Percentiles rank a stretch among this genome's conserved stretches.
Evolutionary conservation across 2,888 invertebrate species (phyloP).

Genomic region (Lepidonotus clava): DNA sequence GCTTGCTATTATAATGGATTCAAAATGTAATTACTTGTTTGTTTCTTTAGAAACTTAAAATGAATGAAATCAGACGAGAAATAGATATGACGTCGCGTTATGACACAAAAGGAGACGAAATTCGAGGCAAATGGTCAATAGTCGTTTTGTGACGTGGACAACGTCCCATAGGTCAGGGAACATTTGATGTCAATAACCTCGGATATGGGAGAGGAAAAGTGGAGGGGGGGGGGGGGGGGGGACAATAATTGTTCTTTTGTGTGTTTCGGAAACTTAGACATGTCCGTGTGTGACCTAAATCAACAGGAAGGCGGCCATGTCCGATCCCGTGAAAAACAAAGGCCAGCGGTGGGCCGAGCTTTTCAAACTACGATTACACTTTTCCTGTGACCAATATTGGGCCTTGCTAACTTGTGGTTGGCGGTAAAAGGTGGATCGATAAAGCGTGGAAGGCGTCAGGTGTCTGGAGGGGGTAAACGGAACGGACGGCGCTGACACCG

Average conservation of each 20-base stretch:
- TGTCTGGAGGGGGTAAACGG: neutral
- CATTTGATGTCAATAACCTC: neutral
- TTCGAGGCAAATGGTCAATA: neutral
- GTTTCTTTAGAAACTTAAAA: neutral
- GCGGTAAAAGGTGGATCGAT: constrained; percentile 21
- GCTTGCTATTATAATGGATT: neutral
- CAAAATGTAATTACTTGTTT: neutral
- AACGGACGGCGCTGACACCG: neutral
- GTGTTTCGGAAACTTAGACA: too few relatives aligned
- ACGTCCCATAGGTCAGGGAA: neutral
- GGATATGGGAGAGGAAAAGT: neutral
- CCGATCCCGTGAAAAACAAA: neutral
- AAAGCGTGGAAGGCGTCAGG: constrained; percentile 37
- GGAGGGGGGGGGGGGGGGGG: too few relatives aligned
- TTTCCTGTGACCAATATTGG: constrained; percentile 16
- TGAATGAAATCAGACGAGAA: neutral
- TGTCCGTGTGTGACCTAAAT: constrained; percentile 12
- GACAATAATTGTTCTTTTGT: too few relatives aligned
- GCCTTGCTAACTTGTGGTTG: neutral
- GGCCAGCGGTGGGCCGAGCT: neutral
- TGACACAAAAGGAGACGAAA: neutral
- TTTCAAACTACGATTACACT: constrained; percentile 40
- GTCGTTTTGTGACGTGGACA: neutral
- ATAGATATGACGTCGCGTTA: neutral
- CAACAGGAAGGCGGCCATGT: neutral